Base-by-base conservation (phyloP, 2,888 invertebrate genomes). In the Nomada flava region DNA sequence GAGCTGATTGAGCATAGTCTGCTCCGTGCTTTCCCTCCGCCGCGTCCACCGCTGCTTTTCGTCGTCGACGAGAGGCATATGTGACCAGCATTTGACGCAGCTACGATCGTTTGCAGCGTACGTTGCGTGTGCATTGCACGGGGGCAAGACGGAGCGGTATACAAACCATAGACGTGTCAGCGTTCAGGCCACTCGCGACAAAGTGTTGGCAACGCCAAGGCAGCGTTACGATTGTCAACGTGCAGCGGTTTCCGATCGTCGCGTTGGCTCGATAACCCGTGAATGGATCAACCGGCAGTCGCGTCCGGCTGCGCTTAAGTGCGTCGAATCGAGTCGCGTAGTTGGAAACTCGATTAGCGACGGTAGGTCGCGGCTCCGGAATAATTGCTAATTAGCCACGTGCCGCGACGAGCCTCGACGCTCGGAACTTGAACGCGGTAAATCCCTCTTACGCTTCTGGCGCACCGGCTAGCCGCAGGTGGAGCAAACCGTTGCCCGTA, bases 351-450 rank as follows among this genome's bases (percentile, higher is more conserved):
- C 79, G 79, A 79, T 79, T 79, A 77, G 70, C 57, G 44, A 70
- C 59, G 62, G 68, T 42, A 50, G 50, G 15, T 75, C 75, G 55
- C 76, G 77, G 60, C 70, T 42, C 36, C 47, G 79, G 70, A 70
- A 79, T 79, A 79, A 77, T 79, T 79, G 79, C 79, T 77, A 77
- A 79, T 79, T 76, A 77, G 70, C 53, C 57, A 7, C 62, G 75
- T n/a, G 78, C 59, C 52, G 20, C 26, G 26, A 42, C 63, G 23
- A 53, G 42, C 52, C 59, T n/a, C 53, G 23, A 18, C 50, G 60
- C 42, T 47, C 13, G 44, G 20, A 69, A 62, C 60, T 47, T 52
- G 55, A 50, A 62, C 53, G 42, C 44, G n/a, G 13, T 26, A 59
- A 36, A 23, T 55, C 42, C 13, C 23, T 2, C 20, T 26, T 9